These are phyloP conservation scores for Gryllus bimaculatus DNA, from an alignment of 1,140 invertebrate genomes.

Conservation along the genomic window DNA sequence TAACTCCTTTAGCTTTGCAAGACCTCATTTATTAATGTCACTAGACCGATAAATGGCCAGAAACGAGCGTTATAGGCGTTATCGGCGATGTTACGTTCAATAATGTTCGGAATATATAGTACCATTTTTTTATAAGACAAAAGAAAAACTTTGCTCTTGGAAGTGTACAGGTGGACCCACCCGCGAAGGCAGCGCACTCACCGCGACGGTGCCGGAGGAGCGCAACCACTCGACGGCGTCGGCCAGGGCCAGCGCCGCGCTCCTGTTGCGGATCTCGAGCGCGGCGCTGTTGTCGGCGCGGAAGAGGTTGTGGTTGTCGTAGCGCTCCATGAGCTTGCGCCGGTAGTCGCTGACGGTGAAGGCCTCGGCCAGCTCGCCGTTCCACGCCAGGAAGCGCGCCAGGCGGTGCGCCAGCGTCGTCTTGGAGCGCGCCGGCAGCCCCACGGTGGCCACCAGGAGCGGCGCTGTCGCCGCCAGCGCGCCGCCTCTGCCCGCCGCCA, in stretches of 20 bases:
- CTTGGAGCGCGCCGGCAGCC: conserved; percentile 83
- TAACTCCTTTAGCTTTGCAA: too few relatives aligned
- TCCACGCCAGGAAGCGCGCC: conserved; percentile 82
- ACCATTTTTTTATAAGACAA: too few relatives aligned
- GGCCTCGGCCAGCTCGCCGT: conserved; percentile 78
- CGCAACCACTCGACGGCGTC: conserved; percentile 71
- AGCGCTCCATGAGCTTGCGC: conserved; percentile 63
- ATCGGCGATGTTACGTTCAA: too few relatives aligned
- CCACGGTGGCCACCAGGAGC: conserved; percentile 80
- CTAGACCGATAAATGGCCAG: too few relatives aligned
- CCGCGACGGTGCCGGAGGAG: conserved; percentile 67
- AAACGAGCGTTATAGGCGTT: too few relatives aligned
- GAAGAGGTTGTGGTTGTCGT: conserved; percentile 77
- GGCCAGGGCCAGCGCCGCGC: conserved; percentile 71
- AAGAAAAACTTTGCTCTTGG: too few relatives aligned
- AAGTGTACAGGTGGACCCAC: too few relatives aligned
- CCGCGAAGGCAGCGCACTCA: conserved; percentile 41
- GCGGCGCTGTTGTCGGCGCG: conserved; percentile 72
- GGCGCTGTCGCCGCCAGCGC: conserved; percentile 59
- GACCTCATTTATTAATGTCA: too few relatives aligned
- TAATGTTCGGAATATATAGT: too few relatives aligned
- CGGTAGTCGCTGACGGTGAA: conserved; percentile 81
- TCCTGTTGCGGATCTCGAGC: conserved; percentile 62
- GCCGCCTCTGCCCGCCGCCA: conserved; percentile 52
- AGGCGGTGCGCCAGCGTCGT: conserved; percentile 83